Base-by-base conservation (phyloP, 2,797 vertebrate species). In the Hapalemur alaotrensis region DNA sequence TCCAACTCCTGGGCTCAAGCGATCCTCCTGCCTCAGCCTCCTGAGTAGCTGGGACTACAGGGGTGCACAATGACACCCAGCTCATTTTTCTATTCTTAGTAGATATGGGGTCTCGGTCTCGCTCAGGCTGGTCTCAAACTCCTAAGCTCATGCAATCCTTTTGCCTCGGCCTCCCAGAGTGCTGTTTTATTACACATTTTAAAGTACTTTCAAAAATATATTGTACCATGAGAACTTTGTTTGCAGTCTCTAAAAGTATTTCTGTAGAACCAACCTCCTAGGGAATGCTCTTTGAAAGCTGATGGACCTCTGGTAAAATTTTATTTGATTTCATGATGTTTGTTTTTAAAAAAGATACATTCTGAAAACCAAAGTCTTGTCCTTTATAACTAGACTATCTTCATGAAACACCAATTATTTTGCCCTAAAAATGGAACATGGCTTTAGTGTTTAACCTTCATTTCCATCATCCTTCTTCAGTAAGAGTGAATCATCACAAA, bases 181-280 rank as follows among this genome's bases (percentile, higher is more conserved):
- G 65, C 76, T 79, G 63, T 96, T 92, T 93, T 78, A 88, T 76
- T 84, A 38, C n/a, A 69, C 46, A 75, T 83, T 86, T 35, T 69
- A 92, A 91, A 80, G 93, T 46, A 69, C 41, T 76, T 89, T 63
- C 61, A 50, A 92, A 93, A 89, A 91, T 6, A 43, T 35, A 59
- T 86, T 91, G 86, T 81, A 91, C 43, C 93, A 79, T 52, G 76
- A 76, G 83, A 97, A 95, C 46, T 96, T 80, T 85, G 85, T 91
- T 79, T 87, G 80, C 54, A 54, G 48, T 54, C 82, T 75, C 70
- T 32, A 15, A 61, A 93, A 86, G 30, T 54, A 48, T 91, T 91
- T 92, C 93, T 91, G 32, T 38, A 38, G 35, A 94, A 72, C 18
- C 30, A 78, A 11, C 59, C 73, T 96, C 82, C 85, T 81, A 69